phyloP scores from a whole-genome alignment of 2,888 invertebrate genomes.

The Psococerastis gibbosa region DNA sequence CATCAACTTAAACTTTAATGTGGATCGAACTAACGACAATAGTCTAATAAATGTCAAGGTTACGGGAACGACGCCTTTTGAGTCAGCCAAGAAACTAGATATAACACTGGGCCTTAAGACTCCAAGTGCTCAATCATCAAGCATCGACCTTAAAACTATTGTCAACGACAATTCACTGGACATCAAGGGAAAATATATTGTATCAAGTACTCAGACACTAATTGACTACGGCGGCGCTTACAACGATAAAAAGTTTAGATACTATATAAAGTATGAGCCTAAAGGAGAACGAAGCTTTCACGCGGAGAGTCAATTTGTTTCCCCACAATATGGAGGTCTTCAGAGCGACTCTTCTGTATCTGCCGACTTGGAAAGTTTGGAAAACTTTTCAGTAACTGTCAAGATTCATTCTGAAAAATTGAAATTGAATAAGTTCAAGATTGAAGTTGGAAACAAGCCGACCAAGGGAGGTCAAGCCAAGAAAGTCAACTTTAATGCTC shows the following conservation, averaged over 20 bases:
- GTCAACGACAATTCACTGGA: constrained; percentile 39
- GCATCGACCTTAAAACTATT: constrained; percentile 28
- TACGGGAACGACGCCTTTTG: constrained; percentile 28
- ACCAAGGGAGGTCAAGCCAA: constrained; percentile 34
- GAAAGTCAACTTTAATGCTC: constrained; percentile 40
- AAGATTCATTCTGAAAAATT: constrained; percentile 42
- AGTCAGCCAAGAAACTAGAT: constrained; percentile 31
- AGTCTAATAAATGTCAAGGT: constrained; percentile 28
- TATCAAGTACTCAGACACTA: constrained; percentile 33
- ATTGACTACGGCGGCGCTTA: constrained; percentile 34
- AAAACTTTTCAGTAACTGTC: constrained; percentile 41
- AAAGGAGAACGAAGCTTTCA: constrained; percentile 35
- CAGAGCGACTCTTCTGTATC: constrained; percentile 29
- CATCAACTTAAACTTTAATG: constrained; percentile 21
- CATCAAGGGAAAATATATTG: constrained; percentile 31
- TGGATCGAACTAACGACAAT: constrained; percentile 21
- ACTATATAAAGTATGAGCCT: constrained; percentile 27
- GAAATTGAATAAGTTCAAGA: constrained; percentile 40
- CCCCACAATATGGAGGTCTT: constrained; percentile 18
- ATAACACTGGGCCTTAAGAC: no score
- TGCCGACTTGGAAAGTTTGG: constrained; percentile 34
- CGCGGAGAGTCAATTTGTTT: constrained; percentile 17
- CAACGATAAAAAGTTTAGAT: constrained; percentile 29
- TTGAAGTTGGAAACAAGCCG: constrained; percentile 42
- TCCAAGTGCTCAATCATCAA: constrained; percentile 25